These are phyloP conservation scores for Cyanoramphus novaezelandiae DNA, from an alignment of 2,113 vertebrate species.

Conservation along the genomic window DNA sequence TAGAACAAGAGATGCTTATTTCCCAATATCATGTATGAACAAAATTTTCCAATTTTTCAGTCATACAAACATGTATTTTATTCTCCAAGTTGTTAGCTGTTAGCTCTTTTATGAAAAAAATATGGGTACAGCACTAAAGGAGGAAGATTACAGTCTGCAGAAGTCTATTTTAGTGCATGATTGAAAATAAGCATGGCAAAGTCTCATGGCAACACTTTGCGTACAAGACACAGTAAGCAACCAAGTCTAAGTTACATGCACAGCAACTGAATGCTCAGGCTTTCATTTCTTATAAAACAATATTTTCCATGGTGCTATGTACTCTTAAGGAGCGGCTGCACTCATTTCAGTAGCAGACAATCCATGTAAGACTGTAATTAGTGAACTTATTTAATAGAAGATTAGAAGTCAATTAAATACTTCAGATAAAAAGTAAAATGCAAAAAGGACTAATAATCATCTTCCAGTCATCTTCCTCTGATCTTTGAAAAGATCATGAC, in stretches of 20 bases:
- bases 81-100: background rate
- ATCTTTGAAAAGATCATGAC: background rate
- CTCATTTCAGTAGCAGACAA: background rate
- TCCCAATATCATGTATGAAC: background rate
- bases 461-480: background rate
- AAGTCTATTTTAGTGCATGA: background rate
- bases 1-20: background rate
- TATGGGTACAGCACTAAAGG: background rate
- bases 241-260: background rate
- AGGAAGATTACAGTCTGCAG: background rate
- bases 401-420: background rate
- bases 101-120: background rate
- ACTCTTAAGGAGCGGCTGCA: background rate
- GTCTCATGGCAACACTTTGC: slow-evolving; percentile 17
- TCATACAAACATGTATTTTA: background rate
- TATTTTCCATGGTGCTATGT: background rate
- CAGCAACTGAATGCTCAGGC: background rate
- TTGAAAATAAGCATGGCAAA: background rate
- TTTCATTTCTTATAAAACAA: background rate
- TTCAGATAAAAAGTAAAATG: background rate
- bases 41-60: background rate
- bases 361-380: background rate
- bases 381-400: background rate
- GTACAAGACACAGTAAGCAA: background rate
- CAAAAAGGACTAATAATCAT: background rate